Evolutionary conservation across 2,797 vertebrate species (phyloP).

Genomic region (Arnoldichthys spilopterus): DNA sequence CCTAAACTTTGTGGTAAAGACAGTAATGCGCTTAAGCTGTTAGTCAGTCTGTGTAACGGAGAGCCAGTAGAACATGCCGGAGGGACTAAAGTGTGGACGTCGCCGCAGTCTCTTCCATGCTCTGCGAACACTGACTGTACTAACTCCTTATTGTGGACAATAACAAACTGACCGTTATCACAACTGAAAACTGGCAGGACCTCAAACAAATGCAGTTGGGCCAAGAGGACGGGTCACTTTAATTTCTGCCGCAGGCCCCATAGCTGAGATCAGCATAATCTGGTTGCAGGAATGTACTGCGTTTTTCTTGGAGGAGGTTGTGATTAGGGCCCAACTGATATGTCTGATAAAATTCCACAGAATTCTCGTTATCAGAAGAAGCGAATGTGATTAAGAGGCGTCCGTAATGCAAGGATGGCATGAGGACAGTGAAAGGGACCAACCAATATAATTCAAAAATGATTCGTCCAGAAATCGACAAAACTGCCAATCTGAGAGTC

Average conservation of each 20-base stretch:
- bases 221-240: slow-evolving; percentile 16
- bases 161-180: slow-evolving; percentile 13
- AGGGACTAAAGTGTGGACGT: not conserved
- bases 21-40: no score
- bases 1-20: no score
- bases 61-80: not conserved
- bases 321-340: not conserved
- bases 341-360: no score
- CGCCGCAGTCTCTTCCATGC: not conserved
- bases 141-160: not conserved
- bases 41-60: no score
- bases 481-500: no score
- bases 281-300: not conserved
- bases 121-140: not conserved
- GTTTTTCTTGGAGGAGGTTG: not conserved
- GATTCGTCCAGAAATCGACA: no score
- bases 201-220: not conserved
- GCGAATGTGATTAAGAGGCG: no score
- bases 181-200: slow-evolving; percentile 16
- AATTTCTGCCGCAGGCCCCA: not conserved
- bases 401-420: no score
- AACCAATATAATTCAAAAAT: no score
- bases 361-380: no score
- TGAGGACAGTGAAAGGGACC: no score
- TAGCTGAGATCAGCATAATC: not conserved